These are phyloP conservation scores for Latrodectus geometricus DNA, from an alignment of 1,140 invertebrate genomes.

Conservation along the genomic window DNA sequence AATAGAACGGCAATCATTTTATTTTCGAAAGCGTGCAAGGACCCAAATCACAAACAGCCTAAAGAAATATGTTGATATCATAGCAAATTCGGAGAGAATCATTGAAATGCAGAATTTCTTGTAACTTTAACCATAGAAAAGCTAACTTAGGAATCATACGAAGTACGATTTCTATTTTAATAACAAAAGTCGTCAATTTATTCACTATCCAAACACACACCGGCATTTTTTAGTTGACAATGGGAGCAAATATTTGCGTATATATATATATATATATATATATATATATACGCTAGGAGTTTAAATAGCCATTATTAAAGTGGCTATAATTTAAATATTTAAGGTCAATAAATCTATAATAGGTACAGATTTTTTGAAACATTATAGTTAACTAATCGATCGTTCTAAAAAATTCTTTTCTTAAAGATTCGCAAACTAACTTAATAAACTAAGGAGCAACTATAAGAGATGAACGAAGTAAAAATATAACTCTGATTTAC, in stretches of 20 bases:
- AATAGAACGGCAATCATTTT: no score
- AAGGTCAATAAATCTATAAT: slow-evolving; percentile 42
- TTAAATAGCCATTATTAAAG: slow-evolving; percentile 37
- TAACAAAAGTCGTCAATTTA: not conserved
- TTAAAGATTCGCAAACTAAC: slow-evolving; percentile 21
- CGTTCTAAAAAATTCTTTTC: not conserved
- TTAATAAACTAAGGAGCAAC: not conserved
- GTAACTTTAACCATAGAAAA: no score
- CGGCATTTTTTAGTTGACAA: no score
- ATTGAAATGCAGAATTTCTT: no score
- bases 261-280: no score
- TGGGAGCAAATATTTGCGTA: no score
- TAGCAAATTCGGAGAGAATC: no score
- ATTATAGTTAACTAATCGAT: slow-evolving; percentile 24
- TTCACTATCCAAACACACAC: not conserved
- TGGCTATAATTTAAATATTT: slow-evolving; percentile 35
- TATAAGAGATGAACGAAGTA: no score
- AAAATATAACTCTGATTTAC: not conserved
- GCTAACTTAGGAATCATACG: not conserved
- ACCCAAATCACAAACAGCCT: no score
- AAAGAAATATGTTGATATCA: no score
- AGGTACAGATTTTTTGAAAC: slow-evolving; percentile 44
- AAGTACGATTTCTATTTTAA: not conserved
- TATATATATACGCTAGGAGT: no score
- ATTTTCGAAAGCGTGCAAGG: no score